Conservation (phyloP, 2,888 invertebrate genomes). For the Dicranocentrus wangi region DNA sequence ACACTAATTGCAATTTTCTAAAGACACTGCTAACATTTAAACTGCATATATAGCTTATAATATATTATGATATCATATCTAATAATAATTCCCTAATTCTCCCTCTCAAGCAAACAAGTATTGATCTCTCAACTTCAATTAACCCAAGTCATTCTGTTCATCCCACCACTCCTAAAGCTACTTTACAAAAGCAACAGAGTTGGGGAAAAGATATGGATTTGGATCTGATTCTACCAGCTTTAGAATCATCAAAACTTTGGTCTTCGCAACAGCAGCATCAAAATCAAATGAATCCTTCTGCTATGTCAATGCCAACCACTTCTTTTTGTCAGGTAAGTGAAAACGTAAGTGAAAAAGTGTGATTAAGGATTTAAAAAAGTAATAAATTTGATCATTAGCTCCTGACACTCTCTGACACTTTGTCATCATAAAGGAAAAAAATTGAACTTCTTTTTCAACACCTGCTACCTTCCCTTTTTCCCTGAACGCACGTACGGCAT, state of each 20-base stretch:
- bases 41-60: too few relatives aligned
- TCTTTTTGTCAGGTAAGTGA: slow-evolving; percentile 60
- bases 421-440: slow-evolving; percentile 47
- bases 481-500: background rate
- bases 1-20: too few relatives aligned
- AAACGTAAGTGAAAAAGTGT: background rate
- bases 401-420: slow-evolving; percentile 37
- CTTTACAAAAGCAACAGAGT: slow-evolving; percentile 58
- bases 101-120: slow-evolving; percentile 34
- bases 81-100: too few relatives aligned
- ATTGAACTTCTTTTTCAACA: slow-evolving; percentile 32
- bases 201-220: slow-evolving; percentile 72
- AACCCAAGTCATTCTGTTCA: slow-evolving; percentile 48
- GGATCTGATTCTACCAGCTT: slow-evolving; percentile 71
- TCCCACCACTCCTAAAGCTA: slow-evolving; percentile 49
- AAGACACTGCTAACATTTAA: too few relatives aligned
- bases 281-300: slow-evolving; percentile 24
- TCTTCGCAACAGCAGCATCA: slow-evolving; percentile 51
- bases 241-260: slow-evolving; percentile 63
- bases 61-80: too few relatives aligned
- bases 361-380: background rate
- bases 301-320: slow-evolving; percentile 28
- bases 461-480: background rate
- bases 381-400: slow-evolving; percentile 29
- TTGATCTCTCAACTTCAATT: slow-evolving; percentile 25